Conservation (phyloP, 2,797 vertebrate genomes). For the Eurystomus glaucurus region DNA sequence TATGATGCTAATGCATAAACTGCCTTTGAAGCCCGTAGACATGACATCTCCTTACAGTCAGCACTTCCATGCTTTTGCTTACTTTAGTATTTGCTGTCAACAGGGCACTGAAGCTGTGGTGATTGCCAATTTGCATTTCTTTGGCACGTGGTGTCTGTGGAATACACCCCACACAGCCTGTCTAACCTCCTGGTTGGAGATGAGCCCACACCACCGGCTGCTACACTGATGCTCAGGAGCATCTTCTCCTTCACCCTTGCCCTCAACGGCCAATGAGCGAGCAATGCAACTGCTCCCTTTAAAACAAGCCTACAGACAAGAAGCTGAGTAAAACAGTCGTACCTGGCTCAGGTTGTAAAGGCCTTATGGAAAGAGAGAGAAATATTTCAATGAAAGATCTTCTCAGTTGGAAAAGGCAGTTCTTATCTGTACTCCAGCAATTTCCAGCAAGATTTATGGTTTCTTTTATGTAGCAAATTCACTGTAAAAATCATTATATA, state of each 20-base stretch:
- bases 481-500: constrained; percentile 66
- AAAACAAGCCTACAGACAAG: not conserved
- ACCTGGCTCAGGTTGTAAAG: not conserved
- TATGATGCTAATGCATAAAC: not conserved
- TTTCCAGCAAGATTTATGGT: constrained; percentile 2
- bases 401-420: not conserved
- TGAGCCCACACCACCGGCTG: fast-evolving
- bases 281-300: not conserved
- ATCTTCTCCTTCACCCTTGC: not conserved
- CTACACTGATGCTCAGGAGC: fast-evolving
- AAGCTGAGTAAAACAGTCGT: fast-evolving
- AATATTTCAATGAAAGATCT: not conserved
- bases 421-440: constrained; percentile 45
- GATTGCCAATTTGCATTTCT: not conserved
- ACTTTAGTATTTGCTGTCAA: not conserved
- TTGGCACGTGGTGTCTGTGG: not conserved
- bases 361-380: not conserved
- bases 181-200: not conserved
- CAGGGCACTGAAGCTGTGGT: not conserved
- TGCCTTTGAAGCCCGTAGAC: not conserved
- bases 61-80: not conserved
- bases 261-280: fast-evolving
- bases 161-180: not conserved
- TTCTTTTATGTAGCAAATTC: constrained; percentile 67
- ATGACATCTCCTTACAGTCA: not conserved